Conservation (phyloP, 1,140 invertebrate species). For the Ooceraea biroi region DNA sequence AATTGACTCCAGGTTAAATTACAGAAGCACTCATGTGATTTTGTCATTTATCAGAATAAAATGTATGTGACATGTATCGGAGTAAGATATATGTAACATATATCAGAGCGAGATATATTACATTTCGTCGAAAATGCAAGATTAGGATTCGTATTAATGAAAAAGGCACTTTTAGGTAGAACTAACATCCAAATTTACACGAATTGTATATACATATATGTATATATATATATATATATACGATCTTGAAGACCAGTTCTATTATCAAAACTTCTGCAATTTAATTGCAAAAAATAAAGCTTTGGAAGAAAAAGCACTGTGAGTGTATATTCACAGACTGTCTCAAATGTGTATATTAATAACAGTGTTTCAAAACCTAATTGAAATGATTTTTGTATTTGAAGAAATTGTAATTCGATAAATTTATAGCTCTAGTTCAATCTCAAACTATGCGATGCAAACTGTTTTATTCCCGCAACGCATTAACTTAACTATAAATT, state of each 20-base stretch:
- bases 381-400: background rate
- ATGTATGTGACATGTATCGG: background rate
- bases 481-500: background rate
- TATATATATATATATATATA: too few relatives aligned
- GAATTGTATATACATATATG: too few relatives aligned
- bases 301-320: conserved; percentile 17
- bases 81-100: too few relatives aligned
- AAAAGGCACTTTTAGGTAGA: conserved; percentile 50
- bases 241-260: background rate
- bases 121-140: conserved; percentile 11
- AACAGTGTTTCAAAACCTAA: background rate
- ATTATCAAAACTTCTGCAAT: conserved; percentile 7
- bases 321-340: conserved; percentile 25
- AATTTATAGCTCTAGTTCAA: background rate
- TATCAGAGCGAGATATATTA: background rate
- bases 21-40: conserved; percentile 6
- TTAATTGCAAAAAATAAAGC: background rate
- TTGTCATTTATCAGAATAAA: background rate
- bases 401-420: background rate
- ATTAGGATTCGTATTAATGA: conserved; percentile 24
- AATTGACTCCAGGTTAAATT: conserved; percentile 32
- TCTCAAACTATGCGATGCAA: background rate
- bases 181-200: conserved; percentile 1
- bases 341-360: conserved; percentile 28
- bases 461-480: background rate